phyloP scores from a whole-genome alignment of 2,888 invertebrate species.

The Calliscelio sp. region DNA sequence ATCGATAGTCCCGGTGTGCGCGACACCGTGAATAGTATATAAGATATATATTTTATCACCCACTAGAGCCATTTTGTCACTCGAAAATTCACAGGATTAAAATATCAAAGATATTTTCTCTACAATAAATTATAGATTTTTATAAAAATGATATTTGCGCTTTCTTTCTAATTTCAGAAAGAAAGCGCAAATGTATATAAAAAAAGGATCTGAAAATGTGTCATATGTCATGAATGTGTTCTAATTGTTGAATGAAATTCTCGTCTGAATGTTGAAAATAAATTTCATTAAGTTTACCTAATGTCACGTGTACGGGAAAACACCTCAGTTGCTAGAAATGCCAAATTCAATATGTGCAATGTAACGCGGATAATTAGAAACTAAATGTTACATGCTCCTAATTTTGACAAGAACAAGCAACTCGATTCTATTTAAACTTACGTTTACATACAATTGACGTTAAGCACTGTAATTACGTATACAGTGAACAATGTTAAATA shows the following conservation, averaged over 20 bases:
- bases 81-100: background rate
- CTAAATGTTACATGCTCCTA: background rate
- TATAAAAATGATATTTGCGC: too few relatives aligned
- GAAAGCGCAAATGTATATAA: too few relatives aligned
- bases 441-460: background rate
- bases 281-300: background rate
- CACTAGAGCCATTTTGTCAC: too few relatives aligned
- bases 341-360: conserved; percentile 2
- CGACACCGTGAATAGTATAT: conserved; percentile 5
- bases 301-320: background rate
- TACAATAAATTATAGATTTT: too few relatives aligned
- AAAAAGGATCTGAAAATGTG: too few relatives aligned
- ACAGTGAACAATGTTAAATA: too few relatives aligned
- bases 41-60: conserved; percentile 22
- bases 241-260: too few relatives aligned
- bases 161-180: too few relatives aligned
- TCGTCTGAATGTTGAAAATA: background rate
- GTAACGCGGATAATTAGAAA: conserved; percentile 13
- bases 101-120: background rate
- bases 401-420: background rate
- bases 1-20: conserved; percentile 13
- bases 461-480: too few relatives aligned
- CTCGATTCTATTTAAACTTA: background rate
- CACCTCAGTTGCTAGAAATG: background rate
- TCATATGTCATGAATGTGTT: too few relatives aligned